A percentile compares a stretch with the other conserved stretches of the same genome.
These are phyloP conservation scores for Saccopteryx leptura DNA, from an alignment of 2,113 vertebrate species.

Conservation along the genomic window DNA sequence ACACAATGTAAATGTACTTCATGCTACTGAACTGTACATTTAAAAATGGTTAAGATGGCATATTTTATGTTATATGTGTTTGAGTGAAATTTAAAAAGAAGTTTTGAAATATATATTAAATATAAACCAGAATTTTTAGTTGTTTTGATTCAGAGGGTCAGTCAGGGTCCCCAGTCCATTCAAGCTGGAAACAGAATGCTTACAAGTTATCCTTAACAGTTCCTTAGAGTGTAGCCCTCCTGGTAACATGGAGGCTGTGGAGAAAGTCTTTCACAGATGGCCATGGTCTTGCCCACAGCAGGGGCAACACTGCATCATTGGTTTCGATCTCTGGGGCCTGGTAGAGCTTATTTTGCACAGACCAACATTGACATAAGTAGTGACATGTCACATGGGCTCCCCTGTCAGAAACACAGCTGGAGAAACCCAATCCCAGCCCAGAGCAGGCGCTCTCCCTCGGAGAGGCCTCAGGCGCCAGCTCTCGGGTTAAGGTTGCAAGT, in stretches of 20 bases:
- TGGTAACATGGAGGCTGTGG: neutral
- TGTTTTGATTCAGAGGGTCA: neutral
- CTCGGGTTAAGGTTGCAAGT: neutral
- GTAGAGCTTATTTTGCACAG: neutral
- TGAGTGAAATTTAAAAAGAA: conserved; percentile 6
- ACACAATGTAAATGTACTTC: neutral
- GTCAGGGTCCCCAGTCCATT: neutral
- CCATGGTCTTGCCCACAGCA: neutral
- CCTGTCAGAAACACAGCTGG: neutral
- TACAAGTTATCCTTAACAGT: neutral
- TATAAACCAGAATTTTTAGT: neutral
- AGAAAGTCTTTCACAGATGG: neutral
- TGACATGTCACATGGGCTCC: neutral
- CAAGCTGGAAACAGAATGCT: neutral
- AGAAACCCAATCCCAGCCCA: neutral
- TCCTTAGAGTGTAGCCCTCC: neutral
- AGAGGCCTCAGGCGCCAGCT: neutral
- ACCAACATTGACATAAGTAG: rapidly evolving
- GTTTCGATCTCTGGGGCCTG: neutral
- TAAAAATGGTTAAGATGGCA: neutral
- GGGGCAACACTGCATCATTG: neutral
- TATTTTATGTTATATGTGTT: neutral
- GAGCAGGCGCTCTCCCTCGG: neutral
- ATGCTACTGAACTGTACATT: neutral
- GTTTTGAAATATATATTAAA: neutral